Conservation (phyloP, 1,140 invertebrate species). For the Psix sp. region DNA sequence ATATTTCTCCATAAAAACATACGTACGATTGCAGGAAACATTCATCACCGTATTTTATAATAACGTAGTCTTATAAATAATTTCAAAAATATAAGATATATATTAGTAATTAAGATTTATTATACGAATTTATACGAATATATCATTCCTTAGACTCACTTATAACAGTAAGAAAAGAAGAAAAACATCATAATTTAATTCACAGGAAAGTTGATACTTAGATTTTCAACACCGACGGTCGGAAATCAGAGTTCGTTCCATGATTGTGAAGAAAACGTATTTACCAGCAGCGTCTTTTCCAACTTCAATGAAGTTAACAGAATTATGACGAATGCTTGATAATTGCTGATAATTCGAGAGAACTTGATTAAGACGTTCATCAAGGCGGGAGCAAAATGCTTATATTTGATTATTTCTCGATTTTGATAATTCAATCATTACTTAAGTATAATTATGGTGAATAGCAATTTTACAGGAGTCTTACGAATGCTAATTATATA, state of each 20-base stretch:
- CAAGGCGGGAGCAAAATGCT: slow-evolving; percentile 72
- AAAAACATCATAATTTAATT: slow-evolving; percentile 13
- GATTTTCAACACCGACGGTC: slow-evolving; percentile 42
- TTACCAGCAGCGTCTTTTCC: slow-evolving; percentile 74
- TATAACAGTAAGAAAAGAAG: slow-evolving; percentile 5
- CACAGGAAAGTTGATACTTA: slow-evolving; percentile 17
- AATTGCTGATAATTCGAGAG: slow-evolving; percentile 77
- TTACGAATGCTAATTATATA: no score
- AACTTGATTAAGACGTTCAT: slow-evolving; percentile 78
- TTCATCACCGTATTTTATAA: no score
- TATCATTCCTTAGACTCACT: no score
- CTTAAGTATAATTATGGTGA: slow-evolving; percentile 25
- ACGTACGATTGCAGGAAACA: no score
- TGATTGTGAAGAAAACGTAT: slow-evolving; percentile 67
- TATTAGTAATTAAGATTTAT: no score
- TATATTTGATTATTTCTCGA: slow-evolving; percentile 76
- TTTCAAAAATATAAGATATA: no score
- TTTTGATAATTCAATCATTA: slow-evolving; percentile 73
- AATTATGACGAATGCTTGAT: slow-evolving; percentile 76
- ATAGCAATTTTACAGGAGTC: no score
- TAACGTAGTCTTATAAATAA: no score
- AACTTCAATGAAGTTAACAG: slow-evolving; percentile 71
- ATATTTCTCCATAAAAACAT: no score
- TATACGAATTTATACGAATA: no score
- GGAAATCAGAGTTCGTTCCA: slow-evolving; percentile 46